phyloP scores from a whole-genome alignment of 92 coral and sea anemone genomes.

The Porites evermanni region DNA sequence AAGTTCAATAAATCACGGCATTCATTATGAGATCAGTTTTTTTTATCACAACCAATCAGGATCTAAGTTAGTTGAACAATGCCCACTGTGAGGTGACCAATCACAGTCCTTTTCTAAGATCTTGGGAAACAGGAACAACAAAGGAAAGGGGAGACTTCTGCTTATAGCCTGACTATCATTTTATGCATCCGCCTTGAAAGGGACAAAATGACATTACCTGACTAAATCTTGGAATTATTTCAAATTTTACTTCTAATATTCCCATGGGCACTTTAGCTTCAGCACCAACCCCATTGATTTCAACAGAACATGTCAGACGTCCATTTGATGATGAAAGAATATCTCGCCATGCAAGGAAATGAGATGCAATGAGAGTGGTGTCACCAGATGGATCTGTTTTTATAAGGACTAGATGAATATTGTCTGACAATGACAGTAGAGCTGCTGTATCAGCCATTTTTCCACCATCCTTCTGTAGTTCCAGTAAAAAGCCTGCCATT shows the following conservation, averaged over 20 bases:
- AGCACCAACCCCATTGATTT: slow-evolving; percentile 94
- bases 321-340: slow-evolving; percentile 75
- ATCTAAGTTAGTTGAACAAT: no score
- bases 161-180: no score
- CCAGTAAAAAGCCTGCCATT: slow-evolving; percentile 85
- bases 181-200: no score
- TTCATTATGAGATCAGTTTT: no score
- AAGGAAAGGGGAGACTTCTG: no score
- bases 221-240: slow-evolving; percentile 90
- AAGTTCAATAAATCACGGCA: no score
- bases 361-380: slow-evolving; percentile 91
- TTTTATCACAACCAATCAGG: no score
- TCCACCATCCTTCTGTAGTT: slow-evolving; percentile 90
- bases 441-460: slow-evolving; percentile 94
- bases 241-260: slow-evolving; percentile 87
- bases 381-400: slow-evolving; percentile 95
- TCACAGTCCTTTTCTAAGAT: no score
- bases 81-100: no score
- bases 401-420: slow-evolving; percentile 87
- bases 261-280: slow-evolving; percentile 98
- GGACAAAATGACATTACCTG: slow-evolving; percentile 64
- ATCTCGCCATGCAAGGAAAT: slow-evolving; percentile 92
- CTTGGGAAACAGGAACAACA: no score
- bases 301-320: slow-evolving; percentile 74
- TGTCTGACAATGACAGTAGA: slow-evolving; percentile 76